A percentile compares a stretch with the other conserved stretches of the same genome.
phyloP scores from a whole-genome alignment of 2,888 invertebrate species.

The Lysandra bellargus region DNA sequence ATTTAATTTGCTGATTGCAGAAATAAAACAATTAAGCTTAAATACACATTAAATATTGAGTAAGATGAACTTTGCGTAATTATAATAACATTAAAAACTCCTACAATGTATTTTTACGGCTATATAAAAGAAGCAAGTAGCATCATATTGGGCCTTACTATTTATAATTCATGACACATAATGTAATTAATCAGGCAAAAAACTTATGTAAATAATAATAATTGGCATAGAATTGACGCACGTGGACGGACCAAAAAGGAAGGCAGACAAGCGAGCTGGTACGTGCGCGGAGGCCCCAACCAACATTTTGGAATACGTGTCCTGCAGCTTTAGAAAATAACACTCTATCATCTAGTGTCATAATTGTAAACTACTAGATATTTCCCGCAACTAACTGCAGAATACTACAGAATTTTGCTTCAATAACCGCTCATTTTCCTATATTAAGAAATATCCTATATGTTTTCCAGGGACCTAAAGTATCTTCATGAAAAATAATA shows the following conservation, averaged over 20 bases:
- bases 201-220: not conserved
- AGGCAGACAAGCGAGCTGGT: not conserved
- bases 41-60: too few relatives aligned
- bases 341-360: too few relatives aligned
- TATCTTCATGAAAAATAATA: too few relatives aligned
- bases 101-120: not conserved
- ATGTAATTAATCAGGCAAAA: not conserved
- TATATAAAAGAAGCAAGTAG: not conserved
- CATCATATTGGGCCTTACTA: not conserved
- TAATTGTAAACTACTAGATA: too few relatives aligned
- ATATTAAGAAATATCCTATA: too few relatives aligned
- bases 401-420: too few relatives aligned
- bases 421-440: too few relatives aligned
- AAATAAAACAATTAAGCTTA: too few relatives aligned
- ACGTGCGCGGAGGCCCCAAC: not conserved
- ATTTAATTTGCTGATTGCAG: too few relatives aligned
- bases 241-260: not conserved
- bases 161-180: not conserved
- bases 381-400: too few relatives aligned
- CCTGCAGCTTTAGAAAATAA: not conserved
- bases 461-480: too few relatives aligned
- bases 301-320: not conserved
- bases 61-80: too few relatives aligned
- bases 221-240: not conserved
- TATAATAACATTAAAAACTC: not conserved